A percentile compares a stretch with the other conserved stretches of the same genome.
Conservation (phyloP, 2,113 vertebrate genomes). For the Chaetops frenatus region DNA sequence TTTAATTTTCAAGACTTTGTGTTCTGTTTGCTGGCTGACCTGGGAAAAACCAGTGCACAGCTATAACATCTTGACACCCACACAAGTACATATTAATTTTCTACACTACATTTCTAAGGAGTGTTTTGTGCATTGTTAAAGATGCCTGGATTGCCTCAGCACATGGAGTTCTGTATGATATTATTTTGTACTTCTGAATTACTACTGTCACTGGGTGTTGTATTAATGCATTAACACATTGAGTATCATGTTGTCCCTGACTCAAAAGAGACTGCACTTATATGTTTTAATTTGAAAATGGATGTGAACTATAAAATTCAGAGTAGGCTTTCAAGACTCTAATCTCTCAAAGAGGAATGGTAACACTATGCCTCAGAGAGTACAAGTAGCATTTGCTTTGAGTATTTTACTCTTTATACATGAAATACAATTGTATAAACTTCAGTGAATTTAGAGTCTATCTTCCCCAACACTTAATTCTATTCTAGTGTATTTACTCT, state of each 20-base stretch:
- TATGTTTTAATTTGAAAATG: neutral
- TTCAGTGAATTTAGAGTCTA: neutral
- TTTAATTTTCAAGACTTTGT: neutral
- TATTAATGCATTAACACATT: neutral
- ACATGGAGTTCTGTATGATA: neutral
- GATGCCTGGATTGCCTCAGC: neutral
- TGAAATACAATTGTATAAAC: neutral
- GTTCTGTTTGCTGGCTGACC: neutral
- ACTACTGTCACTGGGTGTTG: neutral
- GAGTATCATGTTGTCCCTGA: neutral
- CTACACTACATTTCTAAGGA: neutral
- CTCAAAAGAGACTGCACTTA: neutral
- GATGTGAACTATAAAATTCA: neutral
- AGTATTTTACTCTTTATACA: neutral
- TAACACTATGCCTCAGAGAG: neutral
- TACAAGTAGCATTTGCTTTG: neutral
- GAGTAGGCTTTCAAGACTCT: neutral
- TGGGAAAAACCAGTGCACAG: neutral
- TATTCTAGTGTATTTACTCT: neutral
- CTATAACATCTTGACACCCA: neutral
- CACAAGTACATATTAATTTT: neutral
- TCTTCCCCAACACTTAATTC: neutral
- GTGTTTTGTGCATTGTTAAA: neutral
- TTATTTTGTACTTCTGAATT: neutral
- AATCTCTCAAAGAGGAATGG: neutral